phyloP scores from a whole-genome alignment of 2,797 vertebrate genomes.

The Pelochelys cantorii region DNA sequence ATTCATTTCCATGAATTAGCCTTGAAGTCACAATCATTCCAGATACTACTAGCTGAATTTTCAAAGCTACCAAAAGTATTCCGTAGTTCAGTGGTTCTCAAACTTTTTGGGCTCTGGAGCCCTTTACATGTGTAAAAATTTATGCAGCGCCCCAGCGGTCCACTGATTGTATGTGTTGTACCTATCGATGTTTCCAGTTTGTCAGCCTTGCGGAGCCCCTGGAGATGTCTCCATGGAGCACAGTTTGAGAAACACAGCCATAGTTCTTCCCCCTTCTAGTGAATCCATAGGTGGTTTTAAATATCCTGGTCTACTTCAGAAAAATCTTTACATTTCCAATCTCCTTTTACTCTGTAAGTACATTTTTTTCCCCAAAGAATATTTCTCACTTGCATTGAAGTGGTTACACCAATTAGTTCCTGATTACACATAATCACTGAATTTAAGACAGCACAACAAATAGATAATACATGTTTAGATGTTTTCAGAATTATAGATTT shows the following conservation, averaged over 20 bases:
- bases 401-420: not conserved
- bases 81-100: not conserved
- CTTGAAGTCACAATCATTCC: not conserved
- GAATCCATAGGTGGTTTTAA: not conserved
- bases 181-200: too few relatives aligned
- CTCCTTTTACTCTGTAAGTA: not conserved
- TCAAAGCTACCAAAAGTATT: not conserved
- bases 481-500: not conserved
- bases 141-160: too few relatives aligned
- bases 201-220: too few relatives aligned
- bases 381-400: not conserved
- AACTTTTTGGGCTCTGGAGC: too few relatives aligned
- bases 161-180: too few relatives aligned
- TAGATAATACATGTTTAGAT: not conserved
- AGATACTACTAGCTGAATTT: not conserved
- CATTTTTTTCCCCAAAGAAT: not conserved
- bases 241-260: too few relatives aligned
- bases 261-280: not conserved
- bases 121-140: too few relatives aligned
- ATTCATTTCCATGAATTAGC: not conserved
- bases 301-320: rapidly evolving
- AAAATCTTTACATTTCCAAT: not conserved
- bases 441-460: not conserved
- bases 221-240: too few relatives aligned
- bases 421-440: not conserved